These are phyloP conservation scores for Macropus fuliginosus DNA, from an alignment of 2,797 vertebrate genomes.

Conservation along the genomic window DNA sequence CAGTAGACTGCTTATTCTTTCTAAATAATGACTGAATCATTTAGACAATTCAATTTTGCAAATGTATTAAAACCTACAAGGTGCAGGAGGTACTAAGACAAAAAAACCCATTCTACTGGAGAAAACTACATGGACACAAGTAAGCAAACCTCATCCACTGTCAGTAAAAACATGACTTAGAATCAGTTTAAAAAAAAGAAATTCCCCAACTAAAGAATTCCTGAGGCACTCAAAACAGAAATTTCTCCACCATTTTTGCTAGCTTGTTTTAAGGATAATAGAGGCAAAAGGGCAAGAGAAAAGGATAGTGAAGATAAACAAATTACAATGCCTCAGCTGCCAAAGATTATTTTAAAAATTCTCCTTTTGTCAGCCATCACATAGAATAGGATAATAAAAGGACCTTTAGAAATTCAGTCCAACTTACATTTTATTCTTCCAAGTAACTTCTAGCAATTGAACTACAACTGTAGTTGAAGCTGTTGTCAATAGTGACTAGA, in stretches of 20 bases:
- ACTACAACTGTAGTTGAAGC: not conserved
- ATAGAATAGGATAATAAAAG: not conserved
- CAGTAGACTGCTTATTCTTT: not conserved
- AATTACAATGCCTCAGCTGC: not conserved
- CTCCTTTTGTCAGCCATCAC: not conserved
- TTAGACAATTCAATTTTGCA: not conserved
- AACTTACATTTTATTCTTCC: not conserved
- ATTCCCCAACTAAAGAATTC: not conserved
- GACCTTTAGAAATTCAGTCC: not conserved
- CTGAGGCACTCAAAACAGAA: slow-evolving; percentile 16
- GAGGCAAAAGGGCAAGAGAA: not conserved
- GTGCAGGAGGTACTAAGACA: not conserved
- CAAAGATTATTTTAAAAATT: not conserved
- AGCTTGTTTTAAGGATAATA: slow-evolving; percentile 14
- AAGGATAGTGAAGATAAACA: not conserved
- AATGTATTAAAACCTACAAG: not conserved
- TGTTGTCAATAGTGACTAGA: not conserved
- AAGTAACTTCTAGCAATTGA: slow-evolving; percentile 7
- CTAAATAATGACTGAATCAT: not conserved
- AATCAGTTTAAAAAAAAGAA: not conserved
- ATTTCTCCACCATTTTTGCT: slow-evolving; percentile 10
- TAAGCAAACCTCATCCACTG: not conserved
- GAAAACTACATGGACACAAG: slow-evolving; percentile 39
- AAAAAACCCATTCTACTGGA: slow-evolving; percentile 8
- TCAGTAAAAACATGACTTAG: slow-evolving; percentile 24